Conservation (phyloP, 2,888 invertebrate species). For the Alsophila aescularia region DNA sequence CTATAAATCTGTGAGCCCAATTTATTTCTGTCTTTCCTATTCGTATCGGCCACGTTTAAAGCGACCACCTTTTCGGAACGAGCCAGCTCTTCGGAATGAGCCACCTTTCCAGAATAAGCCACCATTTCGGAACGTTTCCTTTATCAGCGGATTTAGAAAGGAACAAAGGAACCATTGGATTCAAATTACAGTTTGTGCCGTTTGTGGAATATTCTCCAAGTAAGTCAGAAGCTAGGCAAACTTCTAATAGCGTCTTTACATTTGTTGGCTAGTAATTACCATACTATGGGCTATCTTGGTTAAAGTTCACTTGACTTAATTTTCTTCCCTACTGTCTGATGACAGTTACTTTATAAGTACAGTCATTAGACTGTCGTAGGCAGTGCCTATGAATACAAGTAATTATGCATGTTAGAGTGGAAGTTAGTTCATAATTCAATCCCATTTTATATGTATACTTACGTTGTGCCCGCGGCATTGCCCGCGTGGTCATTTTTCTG, state of each 20-base stretch:
- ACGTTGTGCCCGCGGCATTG: too few species aligned
- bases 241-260: slow-evolving; percentile 31
- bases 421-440: too few species aligned
- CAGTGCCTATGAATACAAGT: too few species aligned
- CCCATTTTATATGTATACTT: too few species aligned
- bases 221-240: slow-evolving; percentile 35
- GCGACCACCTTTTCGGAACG: slow-evolving; percentile 61
- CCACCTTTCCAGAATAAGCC: slow-evolving; percentile 60
- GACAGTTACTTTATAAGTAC: too few species aligned
- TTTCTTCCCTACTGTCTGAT: too few species aligned
- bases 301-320: neutral
- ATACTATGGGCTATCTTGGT: slow-evolving; percentile 6
- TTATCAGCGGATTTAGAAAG: slow-evolving; percentile 61
- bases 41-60: slow-evolving; percentile 66
- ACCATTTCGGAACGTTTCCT: slow-evolving; percentile 51
- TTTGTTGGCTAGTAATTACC: slow-evolving; percentile 16
- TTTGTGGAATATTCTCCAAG: slow-evolving; percentile 49
- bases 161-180: slow-evolving; percentile 70
- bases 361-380: too few species aligned
- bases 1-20: slow-evolving; percentile 77
- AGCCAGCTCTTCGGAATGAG: slow-evolving; percentile 32
- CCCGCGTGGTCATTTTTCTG: too few species aligned
- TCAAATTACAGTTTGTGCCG: slow-evolving; percentile 60
- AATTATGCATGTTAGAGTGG: too few species aligned
- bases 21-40: slow-evolving; percentile 73